Conservation (phyloP, 2,888 invertebrate species). For the Macropis europaea region DNA sequence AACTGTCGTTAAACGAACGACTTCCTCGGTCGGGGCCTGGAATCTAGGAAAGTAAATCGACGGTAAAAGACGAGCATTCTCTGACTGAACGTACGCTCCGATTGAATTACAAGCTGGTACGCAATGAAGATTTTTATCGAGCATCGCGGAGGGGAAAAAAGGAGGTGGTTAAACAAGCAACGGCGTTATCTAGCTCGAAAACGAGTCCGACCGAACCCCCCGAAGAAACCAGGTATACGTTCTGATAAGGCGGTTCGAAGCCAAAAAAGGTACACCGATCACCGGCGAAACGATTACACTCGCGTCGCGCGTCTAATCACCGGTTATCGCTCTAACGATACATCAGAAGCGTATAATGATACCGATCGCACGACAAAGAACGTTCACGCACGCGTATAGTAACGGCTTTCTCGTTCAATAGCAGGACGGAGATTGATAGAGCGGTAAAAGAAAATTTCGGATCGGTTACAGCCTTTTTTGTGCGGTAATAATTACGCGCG, state of each 20-base stretch:
- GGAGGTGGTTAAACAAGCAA: conserved; percentile 5
- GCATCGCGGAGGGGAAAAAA: neutral
- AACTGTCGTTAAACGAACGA: conserved; percentile 42
- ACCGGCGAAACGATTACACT: conserved; percentile 33
- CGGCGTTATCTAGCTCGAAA: conserved; percentile 4
- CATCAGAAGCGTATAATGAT: conserved; percentile 50
- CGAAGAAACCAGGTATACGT: conserved; percentile 11
- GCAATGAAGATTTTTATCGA: neutral
- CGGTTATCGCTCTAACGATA: conserved; percentile 54
- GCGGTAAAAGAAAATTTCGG: neutral
- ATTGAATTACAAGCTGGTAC: conserved; percentile 11
- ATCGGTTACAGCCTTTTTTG: neutral
- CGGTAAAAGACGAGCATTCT: conserved; percentile 14
- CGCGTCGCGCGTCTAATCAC: conserved; percentile 48
- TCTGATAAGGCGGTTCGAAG: neutral
- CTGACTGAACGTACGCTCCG: neutral
- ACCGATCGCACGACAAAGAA: conserved; percentile 52
- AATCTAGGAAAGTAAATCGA: conserved; percentile 1
- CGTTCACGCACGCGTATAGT: conserved; percentile 16
- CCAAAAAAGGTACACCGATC: conserved; percentile 14
- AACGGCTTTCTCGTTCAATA: neutral
- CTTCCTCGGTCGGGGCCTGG: conserved; percentile 19
- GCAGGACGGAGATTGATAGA: neutral
- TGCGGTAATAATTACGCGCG: too few species aligned
- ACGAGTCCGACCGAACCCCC: neutral